Evolutionary conservation across 2,888 invertebrate species (phyloP).

Genomic region (Zaprionus bogoriensis): DNA sequence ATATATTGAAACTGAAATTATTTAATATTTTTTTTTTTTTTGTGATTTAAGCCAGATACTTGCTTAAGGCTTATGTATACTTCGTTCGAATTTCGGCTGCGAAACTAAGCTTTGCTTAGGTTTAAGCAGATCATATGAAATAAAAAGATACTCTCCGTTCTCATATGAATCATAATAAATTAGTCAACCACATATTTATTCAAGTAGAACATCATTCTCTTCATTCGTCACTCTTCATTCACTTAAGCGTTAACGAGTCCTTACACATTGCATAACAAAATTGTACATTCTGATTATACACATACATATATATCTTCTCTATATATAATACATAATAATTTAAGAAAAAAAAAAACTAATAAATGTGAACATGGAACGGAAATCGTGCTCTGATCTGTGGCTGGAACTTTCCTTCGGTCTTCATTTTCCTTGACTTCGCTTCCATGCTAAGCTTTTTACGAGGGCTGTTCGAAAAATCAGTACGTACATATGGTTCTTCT

Average conservation of each 20-base stretch:
- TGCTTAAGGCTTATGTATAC: too few species aligned
- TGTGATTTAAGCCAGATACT: too few species aligned
- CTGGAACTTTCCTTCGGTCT: conserved; percentile 12
- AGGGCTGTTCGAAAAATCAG: conserved; percentile 26
- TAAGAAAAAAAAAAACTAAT: conserved; percentile 30
- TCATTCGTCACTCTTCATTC: too few species aligned
- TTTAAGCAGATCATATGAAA: background rate
- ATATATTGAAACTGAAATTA: too few species aligned
- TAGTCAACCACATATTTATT: conserved; percentile 68
- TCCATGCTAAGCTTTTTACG: conserved; percentile 18
- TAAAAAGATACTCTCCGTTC: background rate
- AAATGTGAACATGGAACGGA: conserved; percentile 41
- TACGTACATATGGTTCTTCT: conserved; percentile 11
- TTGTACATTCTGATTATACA: conserved; percentile 60
- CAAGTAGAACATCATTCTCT: conserved; percentile 32
- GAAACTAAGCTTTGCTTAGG: too few species aligned
- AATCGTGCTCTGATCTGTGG: conserved; percentile 51
- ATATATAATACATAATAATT: conserved; percentile 59
- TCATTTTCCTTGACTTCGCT: conserved; percentile 16
- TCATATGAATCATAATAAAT: conserved; percentile 50
- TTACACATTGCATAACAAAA: conserved; percentile 75
- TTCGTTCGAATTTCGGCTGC: too few species aligned
- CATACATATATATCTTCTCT: conserved; percentile 26
- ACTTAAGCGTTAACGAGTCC: conserved; percentile 55
- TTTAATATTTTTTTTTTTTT: too few species aligned